Evolutionary conservation across 1,140 invertebrate genomes (phyloP).

Genomic region (Cydia strobilella): DNA sequence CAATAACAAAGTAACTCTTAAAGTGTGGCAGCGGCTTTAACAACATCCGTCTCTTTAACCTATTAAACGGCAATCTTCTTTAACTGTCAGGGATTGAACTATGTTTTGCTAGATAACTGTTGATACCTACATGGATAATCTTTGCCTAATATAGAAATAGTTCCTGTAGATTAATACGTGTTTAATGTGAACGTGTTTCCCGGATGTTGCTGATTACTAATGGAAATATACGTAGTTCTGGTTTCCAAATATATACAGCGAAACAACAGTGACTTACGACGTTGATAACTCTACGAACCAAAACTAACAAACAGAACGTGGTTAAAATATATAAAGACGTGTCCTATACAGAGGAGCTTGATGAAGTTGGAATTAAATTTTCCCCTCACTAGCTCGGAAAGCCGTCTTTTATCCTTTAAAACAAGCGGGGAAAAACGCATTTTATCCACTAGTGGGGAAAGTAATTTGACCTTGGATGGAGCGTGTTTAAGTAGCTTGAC

Average conservation of each 20-base stretch:
- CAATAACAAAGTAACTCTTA: not conserved
- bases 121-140: constrained; percentile 2
- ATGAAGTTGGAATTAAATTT: not conserved
- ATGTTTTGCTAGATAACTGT: constrained; percentile 23
- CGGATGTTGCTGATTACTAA: not conserved
- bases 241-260: not conserved
- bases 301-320: constrained; percentile 2
- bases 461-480: no score
- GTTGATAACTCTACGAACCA: not conserved
- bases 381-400: no score
- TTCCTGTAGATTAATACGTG: not conserved
- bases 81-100: constrained; percentile 23
- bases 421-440: no score
- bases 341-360: not conserved
- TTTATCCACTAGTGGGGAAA: no score
- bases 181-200: not conserved
- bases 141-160: not conserved
- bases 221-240: not conserved
- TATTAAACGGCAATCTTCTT: constrained; percentile 53
- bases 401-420: no score
- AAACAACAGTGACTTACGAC: not conserved
- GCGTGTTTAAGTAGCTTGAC: no score
- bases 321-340: not conserved
- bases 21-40: constrained; percentile 35
- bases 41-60: constrained; percentile 58